Base-by-base conservation (phyloP, 1,140 invertebrate genomes). In the Pteromalus puparum region DNA sequence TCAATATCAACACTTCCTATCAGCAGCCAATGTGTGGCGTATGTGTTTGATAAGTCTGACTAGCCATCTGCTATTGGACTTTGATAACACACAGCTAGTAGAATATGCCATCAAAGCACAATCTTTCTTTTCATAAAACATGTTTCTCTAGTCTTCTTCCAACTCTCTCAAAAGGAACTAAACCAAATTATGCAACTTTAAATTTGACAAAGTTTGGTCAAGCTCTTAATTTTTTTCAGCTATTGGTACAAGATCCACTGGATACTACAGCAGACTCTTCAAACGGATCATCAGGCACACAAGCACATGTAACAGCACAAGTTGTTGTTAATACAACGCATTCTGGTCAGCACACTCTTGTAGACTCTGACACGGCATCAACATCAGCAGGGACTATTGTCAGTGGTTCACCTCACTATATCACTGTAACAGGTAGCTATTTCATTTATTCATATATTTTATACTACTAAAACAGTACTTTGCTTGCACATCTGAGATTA, bases 351-450 rank as follows among this genome's bases (percentile, higher is more conserved):
- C 92, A 93, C 53, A 87, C 91, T 13, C 88, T 93, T 10, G 92
- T 93, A 46, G 92, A 93, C 86, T 91, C 92, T 12, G 92, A 93
- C 87, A 87, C 89, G 24, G 91, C 91, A n/a, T 92, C 92, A 7
- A 91, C 92, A 28, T 92, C 91, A 6, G 85, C 92, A 70, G 92
- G 91, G 6, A 92, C 92, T 24, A 93, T 93, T 42, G 91, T 93
- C 76, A 90, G 90, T 87, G 92, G 91, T 76, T 93, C 93, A 24
- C 92, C 93, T 18, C 94, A 94, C 82, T 94, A 93, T 80, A 94
- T 94, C 74, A 94, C 93, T 78, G 94, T 94, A 76, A 93, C 94
- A 90, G 94, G 94, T 94, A 90, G 86, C 76, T 85, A 38, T 28
- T 81, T 72, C 84, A 9, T 28, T 28, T 0, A 70, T 70, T 70